Evolutionary conservation across 2,888 invertebrate species (phyloP), one percentile per base, ranked within the genome.

Genomic region (Synergus laeviventris): DNA sequence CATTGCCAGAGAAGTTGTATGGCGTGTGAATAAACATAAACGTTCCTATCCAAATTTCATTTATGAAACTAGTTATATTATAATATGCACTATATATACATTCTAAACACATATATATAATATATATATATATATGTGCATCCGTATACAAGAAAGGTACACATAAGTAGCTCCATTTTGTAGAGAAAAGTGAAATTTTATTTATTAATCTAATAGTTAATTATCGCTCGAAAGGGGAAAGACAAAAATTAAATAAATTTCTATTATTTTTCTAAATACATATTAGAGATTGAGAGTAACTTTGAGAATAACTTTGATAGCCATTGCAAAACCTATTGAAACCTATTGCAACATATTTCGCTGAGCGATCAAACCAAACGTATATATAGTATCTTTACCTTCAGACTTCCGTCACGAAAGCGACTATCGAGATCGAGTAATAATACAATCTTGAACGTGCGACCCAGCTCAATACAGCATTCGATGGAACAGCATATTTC

Each of bases 401-500:
- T 12, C n/a, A 31, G 31, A 70, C 49, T 36, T 24, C 70, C 49
- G 18, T 54, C 49, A 36, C n/a, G 45, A 70, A 45, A 70, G 31
- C n/a, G 70, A 31, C 70, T 49, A 70, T 54, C 70, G 70, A 49
- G 16, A 49, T 49, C 12, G 70, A 70, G 70, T 49, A 70, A 70
- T 70, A 70, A 70, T 54, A 54, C 49, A 49, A 36, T 49, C 70
- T n/a, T 11, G 24, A 49, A 49, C n/a, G 31, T 70, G 49, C 36
- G 45, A 70, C 31, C 70, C 3, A 18, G 31, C 36, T 36, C 31
- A 49, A 49, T 70, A 70, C 49, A 18, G 36, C n/a, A 70, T 49
- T 31, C 70, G 16, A 70, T 70, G 70, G 36, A 49, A 70, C 49
- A 36, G 49, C 7, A 12, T 70, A 54, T 70, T 70, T 70, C 49